Base-by-base conservation (phyloP, 1,140 invertebrate genomes). In the Cotesia typhae region DNA sequence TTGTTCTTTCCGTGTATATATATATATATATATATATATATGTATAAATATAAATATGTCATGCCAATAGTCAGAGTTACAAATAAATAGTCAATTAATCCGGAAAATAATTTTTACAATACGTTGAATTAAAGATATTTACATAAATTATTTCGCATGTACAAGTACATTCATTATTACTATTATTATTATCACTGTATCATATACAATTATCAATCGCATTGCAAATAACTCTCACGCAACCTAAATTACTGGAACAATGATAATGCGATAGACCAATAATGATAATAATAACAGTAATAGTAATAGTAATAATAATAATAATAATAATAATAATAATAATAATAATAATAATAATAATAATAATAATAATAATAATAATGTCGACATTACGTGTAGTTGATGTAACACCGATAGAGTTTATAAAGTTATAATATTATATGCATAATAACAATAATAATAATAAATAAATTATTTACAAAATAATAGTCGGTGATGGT, bases 401-500 rank as follows among this genome's bases (percentile, higher is more conserved):
- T 76, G 74, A 75, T 74, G 67, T 78, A 76, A 76, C 75, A 76
- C 71, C 76, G 78, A 76, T 75, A 79, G 75, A 72, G 72, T 76
- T 55, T 37, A 61, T 20, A 17, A 53, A 14, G 61, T 17, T 60
- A n/a, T 77, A 71, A 65, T 77, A 78, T 78, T 81, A 80, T 81
- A 82, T 80, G 80, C 81, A 83, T 47, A 47, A 47, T 47, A 47
- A 47, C 5, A 47, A 47, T 5, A 83, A 83, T 85, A 87, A 86
- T 85, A 87, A 86, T 86, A 86, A 87, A 87, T 87, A 84, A 87
- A 83, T 86, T 87, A 83, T 87, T 85, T 87, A 87, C 85, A 87
- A 79, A 82, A 78, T 83, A 75, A 14, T 77, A 81, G 80, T 77
- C 70, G 78, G 9, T 41, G 9, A 9, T 41, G 38, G 5, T 41